Evolutionary conservation across 2,113 vertebrate species (phyloP).

Genomic region (Ascaphus truei): DNA sequence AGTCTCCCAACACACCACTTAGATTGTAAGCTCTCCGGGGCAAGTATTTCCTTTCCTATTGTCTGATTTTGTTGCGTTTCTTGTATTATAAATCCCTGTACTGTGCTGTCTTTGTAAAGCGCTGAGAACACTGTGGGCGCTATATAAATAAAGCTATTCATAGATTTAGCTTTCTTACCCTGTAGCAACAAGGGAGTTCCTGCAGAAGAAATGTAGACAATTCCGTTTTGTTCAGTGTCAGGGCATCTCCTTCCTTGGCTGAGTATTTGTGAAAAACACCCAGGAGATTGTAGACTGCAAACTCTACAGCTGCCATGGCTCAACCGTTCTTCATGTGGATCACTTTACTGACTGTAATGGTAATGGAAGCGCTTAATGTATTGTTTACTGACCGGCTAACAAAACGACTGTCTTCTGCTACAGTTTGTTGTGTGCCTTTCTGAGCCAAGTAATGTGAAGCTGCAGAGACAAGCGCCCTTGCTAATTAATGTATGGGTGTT

Average conservation of each 20-base stretch:
- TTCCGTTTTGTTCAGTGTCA: slow-evolving; percentile 23
- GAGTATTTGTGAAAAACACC: slow-evolving; percentile 33
- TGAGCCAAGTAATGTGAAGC: not conserved
- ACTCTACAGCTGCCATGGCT: slow-evolving; percentile 5
- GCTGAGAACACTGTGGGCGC: too few relatives aligned
- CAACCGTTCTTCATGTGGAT: not conserved
- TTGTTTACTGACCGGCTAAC: not conserved
- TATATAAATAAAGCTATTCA: too few relatives aligned
- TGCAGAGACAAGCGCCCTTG: not conserved
- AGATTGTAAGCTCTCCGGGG: too few relatives aligned
- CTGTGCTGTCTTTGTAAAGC: too few relatives aligned
- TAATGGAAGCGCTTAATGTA: not conserved
- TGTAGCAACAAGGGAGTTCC: slow-evolving; percentile 24
- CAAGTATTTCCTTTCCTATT: too few relatives aligned
- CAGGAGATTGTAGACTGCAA: slow-evolving; percentile 26
- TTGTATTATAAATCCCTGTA: too few relatives aligned
- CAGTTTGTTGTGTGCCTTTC: not conserved
- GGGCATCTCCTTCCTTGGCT: slow-evolving; percentile 3
- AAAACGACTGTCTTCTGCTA: not conserved
- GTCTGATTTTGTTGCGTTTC: too few relatives aligned
- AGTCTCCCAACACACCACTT: too few relatives aligned
- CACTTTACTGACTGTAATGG: not conserved
- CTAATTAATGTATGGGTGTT: slow-evolving; percentile 19
- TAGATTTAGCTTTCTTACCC: too few relatives aligned
- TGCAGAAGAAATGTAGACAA: not conserved